Percentiles rank a stretch among this genome's conserved stretches.
phyloP scores from a whole-genome alignment of 2,888 invertebrate species.

The Drosophila kambysellisi region DNA sequence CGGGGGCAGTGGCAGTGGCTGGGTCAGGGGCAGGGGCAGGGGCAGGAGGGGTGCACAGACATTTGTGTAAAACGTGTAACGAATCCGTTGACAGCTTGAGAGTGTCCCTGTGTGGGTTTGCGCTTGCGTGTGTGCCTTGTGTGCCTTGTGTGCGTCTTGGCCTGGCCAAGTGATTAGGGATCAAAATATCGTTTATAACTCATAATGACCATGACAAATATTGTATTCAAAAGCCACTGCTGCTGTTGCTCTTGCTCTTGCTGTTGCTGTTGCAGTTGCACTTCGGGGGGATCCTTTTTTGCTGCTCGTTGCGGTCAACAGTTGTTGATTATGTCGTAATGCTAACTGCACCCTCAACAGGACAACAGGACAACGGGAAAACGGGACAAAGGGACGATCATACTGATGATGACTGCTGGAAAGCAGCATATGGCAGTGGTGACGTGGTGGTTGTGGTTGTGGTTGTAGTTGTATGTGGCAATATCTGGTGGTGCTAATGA shows the following conservation, averaged over 20 bases:
- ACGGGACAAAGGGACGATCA: slow-evolving; percentile 8
- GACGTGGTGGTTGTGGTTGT: background rate
- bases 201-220: slow-evolving; percentile 76
- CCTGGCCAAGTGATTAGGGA: slow-evolving; percentile 68
- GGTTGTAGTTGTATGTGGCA: background rate
- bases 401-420: slow-evolving; percentile 15
- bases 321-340: slow-evolving; percentile 62
- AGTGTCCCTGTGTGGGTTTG: slow-evolving; percentile 35
- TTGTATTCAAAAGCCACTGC: slow-evolving; percentile 47
- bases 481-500: slow-evolving; percentile 32
- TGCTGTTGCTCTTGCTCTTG: background rate
- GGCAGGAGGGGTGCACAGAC: slow-evolving; percentile 44
- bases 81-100: slow-evolving; percentile 76
- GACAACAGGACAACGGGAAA: background rate
- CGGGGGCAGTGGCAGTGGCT: background rate
- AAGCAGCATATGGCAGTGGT: slow-evolving; percentile 52
- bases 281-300: background rate
- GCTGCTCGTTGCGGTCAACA: slow-evolving; percentile 46
- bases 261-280: background rate
- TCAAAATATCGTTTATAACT: slow-evolving; percentile 79
- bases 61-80: slow-evolving; percentile 75
- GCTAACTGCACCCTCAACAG: slow-evolving; percentile 38
- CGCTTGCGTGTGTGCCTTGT: slow-evolving; percentile 3
- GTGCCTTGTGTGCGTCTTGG: slow-evolving; percentile 4
- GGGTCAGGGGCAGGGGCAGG: background rate